Evolutionary conservation across 2,888 invertebrate genomes (phyloP).

Genomic region (Limnephilus marmoratus): DNA sequence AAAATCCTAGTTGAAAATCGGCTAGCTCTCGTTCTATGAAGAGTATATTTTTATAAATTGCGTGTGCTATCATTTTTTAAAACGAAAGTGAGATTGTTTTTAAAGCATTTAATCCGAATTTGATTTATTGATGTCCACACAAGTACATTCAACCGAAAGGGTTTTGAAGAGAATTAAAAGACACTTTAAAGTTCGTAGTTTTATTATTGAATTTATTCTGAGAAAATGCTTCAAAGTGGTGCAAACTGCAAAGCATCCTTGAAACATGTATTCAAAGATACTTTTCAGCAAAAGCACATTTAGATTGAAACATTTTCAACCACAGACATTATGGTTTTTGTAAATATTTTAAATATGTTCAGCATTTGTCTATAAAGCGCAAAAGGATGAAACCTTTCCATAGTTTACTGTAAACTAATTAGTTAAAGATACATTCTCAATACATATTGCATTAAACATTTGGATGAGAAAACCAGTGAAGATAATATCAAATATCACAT

Average conservation of each 20-base stretch:
- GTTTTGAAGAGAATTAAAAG: background rate
- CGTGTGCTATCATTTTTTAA: constrained; percentile 24
- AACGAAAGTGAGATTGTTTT: background rate
- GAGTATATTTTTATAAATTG: constrained; percentile 50
- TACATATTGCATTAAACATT: constrained; percentile 59
- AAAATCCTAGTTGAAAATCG: background rate
- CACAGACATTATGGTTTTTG: constrained; percentile 1
- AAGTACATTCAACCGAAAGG: constrained; percentile 29
- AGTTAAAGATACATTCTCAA: constrained; percentile 40
- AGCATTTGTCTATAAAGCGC: constrained; percentile 46
- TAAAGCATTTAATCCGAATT: background rate
- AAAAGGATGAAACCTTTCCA: constrained; percentile 37
- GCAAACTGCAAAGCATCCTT: background rate
- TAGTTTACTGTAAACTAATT: constrained; percentile 40
- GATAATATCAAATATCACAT: constrained; percentile 59
- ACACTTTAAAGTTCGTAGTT: background rate
- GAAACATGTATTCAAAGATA: background rate
- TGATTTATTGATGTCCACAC: background rate
- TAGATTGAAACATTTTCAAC: constrained; percentile 16
- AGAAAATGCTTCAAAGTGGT: background rate
- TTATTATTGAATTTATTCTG: background rate
- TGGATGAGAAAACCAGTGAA: constrained; percentile 50
- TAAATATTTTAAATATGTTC: constrained; percentile 46
- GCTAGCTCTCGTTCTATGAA: constrained; percentile 15
- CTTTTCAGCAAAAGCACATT: background rate